Evolutionary conservation across 2,888 invertebrate genomes (phyloP).

Genomic region (Drosophila tanythrix): DNA sequence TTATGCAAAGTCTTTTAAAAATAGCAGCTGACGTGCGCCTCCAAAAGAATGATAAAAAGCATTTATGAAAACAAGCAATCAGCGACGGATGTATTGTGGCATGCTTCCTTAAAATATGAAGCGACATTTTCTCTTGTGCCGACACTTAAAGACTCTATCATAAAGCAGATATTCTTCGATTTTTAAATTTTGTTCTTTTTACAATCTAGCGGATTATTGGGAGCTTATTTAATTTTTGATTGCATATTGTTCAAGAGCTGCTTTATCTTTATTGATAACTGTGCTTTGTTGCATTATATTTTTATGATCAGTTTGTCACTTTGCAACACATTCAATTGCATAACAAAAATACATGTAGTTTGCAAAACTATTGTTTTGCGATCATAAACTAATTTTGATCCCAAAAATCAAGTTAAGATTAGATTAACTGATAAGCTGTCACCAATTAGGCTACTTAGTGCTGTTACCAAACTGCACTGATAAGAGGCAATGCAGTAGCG

Average conservation of each 20-base stretch:
- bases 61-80: conserved; percentile 3
- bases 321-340: background rate
- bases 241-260: background rate
- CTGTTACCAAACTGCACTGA: background rate
- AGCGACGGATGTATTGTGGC: background rate
- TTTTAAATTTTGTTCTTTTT: background rate
- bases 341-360: conserved; percentile 1
- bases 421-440: conserved; percentile 29
- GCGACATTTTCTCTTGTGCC: background rate
- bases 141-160: background rate
- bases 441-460: conserved; percentile 15
- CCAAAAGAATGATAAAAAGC: conserved; percentile 3
- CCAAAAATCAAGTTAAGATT: conserved; percentile 3
- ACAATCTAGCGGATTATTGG: background rate
- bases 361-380: conserved; percentile 23
- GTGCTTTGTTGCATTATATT: background rate
- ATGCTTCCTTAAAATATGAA: background rate
- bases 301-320: background rate
- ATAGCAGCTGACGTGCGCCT: conserved; percentile 47
- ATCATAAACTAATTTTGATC: conserved; percentile 22
- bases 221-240: background rate
- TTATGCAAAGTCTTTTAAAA: conserved; percentile 52
- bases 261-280: no score
- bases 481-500: conserved; percentile 40
- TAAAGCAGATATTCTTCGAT: background rate